Evolutionary conservation across 2,113 vertebrate genomes (phyloP), one percentile per base, ranked within the genome.

Genomic region (Proterorhinus semilunaris): DNA sequence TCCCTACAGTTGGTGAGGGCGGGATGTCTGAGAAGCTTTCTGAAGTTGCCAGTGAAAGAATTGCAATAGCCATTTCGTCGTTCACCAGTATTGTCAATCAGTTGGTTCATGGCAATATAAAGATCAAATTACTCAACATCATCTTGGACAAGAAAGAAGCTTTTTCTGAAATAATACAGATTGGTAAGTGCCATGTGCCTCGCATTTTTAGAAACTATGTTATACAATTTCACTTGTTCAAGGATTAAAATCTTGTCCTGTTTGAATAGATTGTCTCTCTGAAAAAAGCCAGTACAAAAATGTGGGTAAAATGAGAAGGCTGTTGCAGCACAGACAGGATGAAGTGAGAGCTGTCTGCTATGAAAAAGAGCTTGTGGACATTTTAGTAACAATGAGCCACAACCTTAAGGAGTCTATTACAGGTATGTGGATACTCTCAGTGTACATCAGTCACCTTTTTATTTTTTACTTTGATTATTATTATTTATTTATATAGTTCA

Each of bases 301-400:
- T 49, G 50, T 15, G 27, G 7, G 1, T 44, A 81, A 81, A 71
- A 91, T 93, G 83, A 57, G 0, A 49, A 44, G 81, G 2, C 54
- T 95, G 44, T 82, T 99, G 46, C 9, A 48, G 0, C 62, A 16
- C 59, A 93, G 96, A 63, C 2, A 8, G 0, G 1, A 78, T 0
- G 95, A 97, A 73, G 53, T 96, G 2, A 0, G 4, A 0, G 69
- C 67, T 27, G 74, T 99, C 2, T 87, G 79, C 71, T 6, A 7
- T 0, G 93, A 96, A 80, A 85, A 81, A 2, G 76, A 85, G 44
- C 77, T 83, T 1, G 76, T 98, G 0, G 91, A 91, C 50, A 83
- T 89, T 43, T 77, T 99, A 9, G 74, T 99, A 72, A 88, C 50
- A 62, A 92, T 94, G 94, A 93, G 92, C 16, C 87, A 58, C 72